Base-by-base conservation (phyloP, 2,888 invertebrate genomes). In the Girardia tigrina region DNA sequence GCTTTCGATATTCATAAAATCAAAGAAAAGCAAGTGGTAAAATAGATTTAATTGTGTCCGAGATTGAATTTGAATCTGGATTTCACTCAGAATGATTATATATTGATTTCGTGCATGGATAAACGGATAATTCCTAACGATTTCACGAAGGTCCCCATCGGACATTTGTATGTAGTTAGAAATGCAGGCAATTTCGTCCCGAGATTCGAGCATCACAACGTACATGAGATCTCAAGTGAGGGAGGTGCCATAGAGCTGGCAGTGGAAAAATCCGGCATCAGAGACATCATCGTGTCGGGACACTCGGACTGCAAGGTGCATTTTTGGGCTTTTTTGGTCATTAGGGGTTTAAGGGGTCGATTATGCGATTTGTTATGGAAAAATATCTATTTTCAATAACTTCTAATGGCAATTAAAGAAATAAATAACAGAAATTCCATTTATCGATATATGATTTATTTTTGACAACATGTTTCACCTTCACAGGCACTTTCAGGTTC, bases 101-200 rank as follows among this genome's bases (percentile, higher is more conserved):
- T 95, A 78, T 92, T 95, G 86, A 94, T 95, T 85, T 92, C 94
- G 70, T 97, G 95, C 85, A 94, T 97, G 90, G 95, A 97, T 88
- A 92, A 92, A 84, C 88, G 97, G 85, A 92, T 97, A 90, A 90
- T 94, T 80, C 94, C 95, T 27, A 92, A 94, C 77, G 88, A 92
- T 83, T 93, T 94, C 84, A 93, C 93, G 76, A 91, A 92, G 87
- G 92, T 92, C 75, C 90, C 92, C 85, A 91, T 94, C 78, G 97
- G 97, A 71, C 94, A 97, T 84, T 94, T 94, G 92, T 95, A 94
- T 87, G 90, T 95, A 80, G 93, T 95, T 0, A 88, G 95, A 85
- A 97, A 95, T 87, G 94, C 95, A 71, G 97, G 83, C 1, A 97
- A 95, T 84, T 87, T 97, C 76, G 89, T 95, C 80, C 95, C 95